A percentile compares a stretch with the other conserved stretches of the same genome.
Evolutionary conservation across 2,888 invertebrate species (phyloP).

Genomic region (Metellina segmentata): DNA sequence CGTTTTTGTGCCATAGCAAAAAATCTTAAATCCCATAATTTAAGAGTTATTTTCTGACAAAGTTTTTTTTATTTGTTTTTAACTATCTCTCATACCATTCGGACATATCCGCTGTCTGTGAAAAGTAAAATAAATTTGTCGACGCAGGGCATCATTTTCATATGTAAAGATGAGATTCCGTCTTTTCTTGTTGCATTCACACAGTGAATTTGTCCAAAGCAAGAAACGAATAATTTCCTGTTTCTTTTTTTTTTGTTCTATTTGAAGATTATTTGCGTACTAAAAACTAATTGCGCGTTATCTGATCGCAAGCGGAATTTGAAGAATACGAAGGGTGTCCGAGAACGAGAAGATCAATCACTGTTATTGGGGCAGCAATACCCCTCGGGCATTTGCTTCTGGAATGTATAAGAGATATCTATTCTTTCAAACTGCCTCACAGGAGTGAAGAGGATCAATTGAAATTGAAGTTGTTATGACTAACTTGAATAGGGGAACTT

Average conservation of each 20-base stretch:
- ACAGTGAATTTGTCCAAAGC: background rate
- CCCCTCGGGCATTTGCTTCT: slow-evolving; percentile 15
- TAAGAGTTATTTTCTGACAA: no score
- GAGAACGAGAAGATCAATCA: slow-evolving; percentile 16
- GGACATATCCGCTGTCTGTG: no score
- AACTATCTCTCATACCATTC: no score
- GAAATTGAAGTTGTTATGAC: no score
- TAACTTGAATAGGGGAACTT: no score
- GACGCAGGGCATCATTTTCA: background rate
- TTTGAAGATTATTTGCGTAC: background rate
- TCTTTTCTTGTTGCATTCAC: no score
- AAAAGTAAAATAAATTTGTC: background rate
- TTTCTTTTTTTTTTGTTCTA: background rate
- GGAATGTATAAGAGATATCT: background rate
- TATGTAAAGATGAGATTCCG: background rate
- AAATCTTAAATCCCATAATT: no score
- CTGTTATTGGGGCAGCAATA: slow-evolving; percentile 31
- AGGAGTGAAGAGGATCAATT: no score
- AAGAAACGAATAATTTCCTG: background rate
- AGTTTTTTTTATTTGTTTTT: no score
- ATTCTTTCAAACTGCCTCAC: no score
- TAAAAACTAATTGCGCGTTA: background rate
- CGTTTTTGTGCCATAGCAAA: no score
- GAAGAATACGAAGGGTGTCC: background rate
- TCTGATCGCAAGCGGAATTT: background rate